phyloP scores from a whole-genome alignment of 1,140 invertebrate species.

The Orchestia grillus region DNA sequence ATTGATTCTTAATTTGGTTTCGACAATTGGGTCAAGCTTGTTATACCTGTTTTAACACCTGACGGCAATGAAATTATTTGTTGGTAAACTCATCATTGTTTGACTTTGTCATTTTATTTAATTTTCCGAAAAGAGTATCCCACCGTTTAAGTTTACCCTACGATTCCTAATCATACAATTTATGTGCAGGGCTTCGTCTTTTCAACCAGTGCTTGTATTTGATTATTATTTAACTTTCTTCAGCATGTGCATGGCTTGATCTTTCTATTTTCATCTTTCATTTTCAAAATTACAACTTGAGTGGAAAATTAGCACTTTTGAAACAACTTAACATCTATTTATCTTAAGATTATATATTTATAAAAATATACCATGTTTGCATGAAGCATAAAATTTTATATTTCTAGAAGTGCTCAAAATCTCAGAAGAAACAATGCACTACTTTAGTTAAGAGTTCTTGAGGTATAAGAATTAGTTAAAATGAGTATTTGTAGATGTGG shows the following conservation, averaged over 20 bases:
- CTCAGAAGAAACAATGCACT: neutral
- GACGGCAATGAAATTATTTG: neutral
- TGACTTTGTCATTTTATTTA: neutral
- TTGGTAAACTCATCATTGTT: neutral
- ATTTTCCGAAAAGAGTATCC: neutral
- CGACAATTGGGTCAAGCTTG: neutral
- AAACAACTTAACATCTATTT: neutral
- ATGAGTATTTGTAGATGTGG: no score
- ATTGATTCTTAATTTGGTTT: neutral
- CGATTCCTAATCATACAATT: neutral
- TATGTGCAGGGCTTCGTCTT: neutral
- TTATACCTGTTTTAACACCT: neutral
- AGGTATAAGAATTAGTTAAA: no score
- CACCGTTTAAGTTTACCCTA: neutral
- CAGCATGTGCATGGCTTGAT: neutral
- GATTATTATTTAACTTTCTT: neutral
- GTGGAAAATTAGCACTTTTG: neutral
- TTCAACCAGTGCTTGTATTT: neutral
- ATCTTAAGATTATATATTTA: neutral
- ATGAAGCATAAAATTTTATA: neutral
- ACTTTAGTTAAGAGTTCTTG: neutral
- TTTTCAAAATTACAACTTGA: neutral
- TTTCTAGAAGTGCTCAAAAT: neutral
- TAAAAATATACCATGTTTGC: neutral
- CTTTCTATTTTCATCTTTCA: neutral